Conservation (phyloP, 2,113 vertebrate species). For the Diglossa brunneiventris region DNA sequence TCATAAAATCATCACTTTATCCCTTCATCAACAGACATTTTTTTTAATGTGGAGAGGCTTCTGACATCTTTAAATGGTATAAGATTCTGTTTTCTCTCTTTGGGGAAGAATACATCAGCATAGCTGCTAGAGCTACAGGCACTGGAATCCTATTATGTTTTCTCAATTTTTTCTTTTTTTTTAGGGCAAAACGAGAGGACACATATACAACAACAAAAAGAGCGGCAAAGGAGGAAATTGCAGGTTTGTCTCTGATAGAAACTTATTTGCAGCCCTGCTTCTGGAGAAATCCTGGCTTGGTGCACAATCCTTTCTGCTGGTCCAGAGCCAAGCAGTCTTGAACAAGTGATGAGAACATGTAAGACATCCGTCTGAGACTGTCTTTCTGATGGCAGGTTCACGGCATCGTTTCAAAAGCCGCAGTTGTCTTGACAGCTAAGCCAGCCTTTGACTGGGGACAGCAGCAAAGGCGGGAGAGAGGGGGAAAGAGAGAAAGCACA, state of each 20-base stretch:
- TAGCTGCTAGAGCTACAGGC: not conserved
- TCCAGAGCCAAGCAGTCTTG: not conserved
- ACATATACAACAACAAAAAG: not conserved
- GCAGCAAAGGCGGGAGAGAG: not conserved
- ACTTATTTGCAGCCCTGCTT: not conserved
- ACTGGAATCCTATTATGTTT: not conserved
- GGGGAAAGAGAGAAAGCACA: not conserved
- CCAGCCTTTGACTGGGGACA: not conserved
- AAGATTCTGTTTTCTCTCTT: not conserved
- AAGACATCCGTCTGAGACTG: not conserved
- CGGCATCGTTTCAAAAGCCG: not conserved
- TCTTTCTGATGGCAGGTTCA: not conserved
- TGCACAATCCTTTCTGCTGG: not conserved
- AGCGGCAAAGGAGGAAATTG: slow-evolving; percentile 38
- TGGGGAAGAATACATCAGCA: not conserved
- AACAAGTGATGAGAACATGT: not conserved
- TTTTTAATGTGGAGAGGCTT: not conserved
- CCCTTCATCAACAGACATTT: not conserved
- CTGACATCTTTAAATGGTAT: not conserved
- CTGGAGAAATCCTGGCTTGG: not conserved
- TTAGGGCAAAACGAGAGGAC: not conserved
- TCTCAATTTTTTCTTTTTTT: not conserved
- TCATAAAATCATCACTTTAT: not conserved
- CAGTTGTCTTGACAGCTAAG: slow-evolving; percentile 38
- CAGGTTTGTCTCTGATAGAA: not conserved